These are phyloP conservation scores for Neofelis nebulosa DNA, from an alignment of 2,113 vertebrate genomes.

Conservation along the genomic window DNA sequence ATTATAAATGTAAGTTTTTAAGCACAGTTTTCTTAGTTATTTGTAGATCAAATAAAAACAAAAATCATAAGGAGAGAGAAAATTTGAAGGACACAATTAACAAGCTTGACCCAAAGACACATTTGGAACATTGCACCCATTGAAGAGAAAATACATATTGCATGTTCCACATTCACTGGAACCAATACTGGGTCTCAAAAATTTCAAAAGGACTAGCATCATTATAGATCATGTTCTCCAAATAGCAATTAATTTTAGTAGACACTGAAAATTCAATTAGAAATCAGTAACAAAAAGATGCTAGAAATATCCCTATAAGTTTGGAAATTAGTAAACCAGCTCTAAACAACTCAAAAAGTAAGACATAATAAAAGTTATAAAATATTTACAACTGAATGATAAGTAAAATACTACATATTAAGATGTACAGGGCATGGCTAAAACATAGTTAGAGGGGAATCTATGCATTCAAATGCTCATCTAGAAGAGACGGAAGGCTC, in stretches of 20 bases:
- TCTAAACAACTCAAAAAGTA: constrained; percentile 17
- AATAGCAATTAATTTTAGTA: neutral
- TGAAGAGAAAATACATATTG: accelerated
- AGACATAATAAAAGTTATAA: neutral
- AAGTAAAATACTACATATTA: neutral
- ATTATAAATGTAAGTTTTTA: too few relatives aligned
- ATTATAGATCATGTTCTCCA: neutral
- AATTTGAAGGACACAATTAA: neutral
- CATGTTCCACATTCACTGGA: too few relatives aligned
- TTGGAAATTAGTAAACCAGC: neutral
- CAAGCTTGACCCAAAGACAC: neutral
- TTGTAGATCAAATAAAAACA: neutral
- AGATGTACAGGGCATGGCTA: neutral
- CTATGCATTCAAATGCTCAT: neutral
- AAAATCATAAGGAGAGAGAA: neutral
- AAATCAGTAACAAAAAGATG: neutral
- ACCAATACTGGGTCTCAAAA: neutral
- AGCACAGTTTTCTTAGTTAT: neutral
- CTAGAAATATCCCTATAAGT: neutral
- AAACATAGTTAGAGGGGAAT: neutral
- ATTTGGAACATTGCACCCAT: neutral
- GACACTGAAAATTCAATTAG: neutral
- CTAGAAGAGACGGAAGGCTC: neutral
- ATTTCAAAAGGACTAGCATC: neutral
- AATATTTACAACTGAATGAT: constrained; percentile 2